Conservation (phyloP, 2,113 vertebrate genomes). For the Lophura nycthemera region DNA sequence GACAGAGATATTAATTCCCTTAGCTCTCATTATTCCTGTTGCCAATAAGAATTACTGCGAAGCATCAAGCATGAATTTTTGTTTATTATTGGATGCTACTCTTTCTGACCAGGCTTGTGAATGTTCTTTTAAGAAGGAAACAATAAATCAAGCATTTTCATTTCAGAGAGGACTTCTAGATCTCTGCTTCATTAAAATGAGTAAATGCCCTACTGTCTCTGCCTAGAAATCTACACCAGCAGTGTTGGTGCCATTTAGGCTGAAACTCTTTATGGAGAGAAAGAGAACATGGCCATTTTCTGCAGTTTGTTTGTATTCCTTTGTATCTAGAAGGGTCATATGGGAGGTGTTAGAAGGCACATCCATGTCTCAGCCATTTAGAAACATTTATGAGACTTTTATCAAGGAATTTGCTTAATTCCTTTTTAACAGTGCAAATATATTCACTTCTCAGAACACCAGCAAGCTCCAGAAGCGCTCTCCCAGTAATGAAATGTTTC, state of each 20-base stretch:
- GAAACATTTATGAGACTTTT: not conserved
- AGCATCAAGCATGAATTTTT: not conserved
- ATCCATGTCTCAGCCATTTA: not conserved
- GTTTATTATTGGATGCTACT: not conserved
- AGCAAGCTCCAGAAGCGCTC: not conserved
- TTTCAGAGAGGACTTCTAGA: not conserved
- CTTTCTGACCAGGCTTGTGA: not conserved
- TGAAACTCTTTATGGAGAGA: not conserved
- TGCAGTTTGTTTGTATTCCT: not conserved
- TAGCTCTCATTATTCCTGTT: not conserved
- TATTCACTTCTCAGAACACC: not conserved
- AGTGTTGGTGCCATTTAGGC: not conserved
- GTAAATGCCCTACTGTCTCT: not conserved
- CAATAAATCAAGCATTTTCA: not conserved
- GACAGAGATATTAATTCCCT: not conserved
- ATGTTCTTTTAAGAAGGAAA: not conserved
- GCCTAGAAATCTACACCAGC: too few relatives aligned
- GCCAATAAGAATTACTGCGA: not conserved
- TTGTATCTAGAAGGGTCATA: not conserved
- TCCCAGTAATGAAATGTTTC: not conserved
- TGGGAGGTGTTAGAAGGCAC: not conserved
- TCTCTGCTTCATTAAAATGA: not conserved
- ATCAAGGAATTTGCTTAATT: not conserved
- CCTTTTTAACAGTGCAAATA: not conserved
- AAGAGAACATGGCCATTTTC: rapidly evolving